A percentile compares a stretch with the other conserved stretches of the same genome.
Conservation (phyloP, 2,113 vertebrate species). For the Nothobranchius furzeri region DNA sequence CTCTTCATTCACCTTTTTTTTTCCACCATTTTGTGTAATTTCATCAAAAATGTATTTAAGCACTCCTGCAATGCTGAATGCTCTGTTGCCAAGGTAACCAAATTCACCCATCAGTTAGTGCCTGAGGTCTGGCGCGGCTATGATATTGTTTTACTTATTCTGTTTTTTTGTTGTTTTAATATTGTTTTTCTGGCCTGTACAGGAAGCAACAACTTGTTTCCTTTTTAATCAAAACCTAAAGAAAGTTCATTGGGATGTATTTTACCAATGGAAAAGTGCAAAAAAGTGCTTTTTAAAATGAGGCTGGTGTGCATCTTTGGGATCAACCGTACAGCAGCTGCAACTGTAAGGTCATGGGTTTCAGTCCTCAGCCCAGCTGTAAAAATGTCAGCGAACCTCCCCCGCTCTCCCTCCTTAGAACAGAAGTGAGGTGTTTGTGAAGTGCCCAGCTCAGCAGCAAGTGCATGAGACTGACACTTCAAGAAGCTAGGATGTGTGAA, state of each 20-base stretch:
- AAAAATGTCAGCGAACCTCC: conserved; percentile 5
- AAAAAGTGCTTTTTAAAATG: background rate
- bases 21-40: conserved; percentile 73
- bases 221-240: conserved; percentile 24
- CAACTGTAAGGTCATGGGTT: conserved; percentile 13
- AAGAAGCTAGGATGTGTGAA: conserved; percentile 15
- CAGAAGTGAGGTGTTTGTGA: conserved; percentile 5
- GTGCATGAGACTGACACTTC: conserved; percentile 1
- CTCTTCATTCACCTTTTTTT: conserved; percentile 52
- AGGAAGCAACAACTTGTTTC: conserved; percentile 1
- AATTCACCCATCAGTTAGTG: conserved; percentile 73
- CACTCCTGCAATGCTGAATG: conserved; percentile 70
- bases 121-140: conserved; percentile 57
- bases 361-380: background rate
- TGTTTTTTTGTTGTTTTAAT: conserved; percentile 65
- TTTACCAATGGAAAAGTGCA: conserved; percentile 2
- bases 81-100: conserved; percentile 83
- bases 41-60: conserved; percentile 80
- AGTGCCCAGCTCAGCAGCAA: conserved; percentile 15
- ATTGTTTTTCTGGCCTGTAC: conserved; percentile 43
- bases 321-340: background rate
- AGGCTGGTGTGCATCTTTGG: background rate
- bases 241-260: conserved; percentile 25
- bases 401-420: background rate
- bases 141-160: conserved; percentile 71